Percentiles rank a stretch among this genome's conserved stretches.
Evolutionary conservation across 2,797 vertebrate species (phyloP).

Genomic region (Meda fulgida): DNA sequence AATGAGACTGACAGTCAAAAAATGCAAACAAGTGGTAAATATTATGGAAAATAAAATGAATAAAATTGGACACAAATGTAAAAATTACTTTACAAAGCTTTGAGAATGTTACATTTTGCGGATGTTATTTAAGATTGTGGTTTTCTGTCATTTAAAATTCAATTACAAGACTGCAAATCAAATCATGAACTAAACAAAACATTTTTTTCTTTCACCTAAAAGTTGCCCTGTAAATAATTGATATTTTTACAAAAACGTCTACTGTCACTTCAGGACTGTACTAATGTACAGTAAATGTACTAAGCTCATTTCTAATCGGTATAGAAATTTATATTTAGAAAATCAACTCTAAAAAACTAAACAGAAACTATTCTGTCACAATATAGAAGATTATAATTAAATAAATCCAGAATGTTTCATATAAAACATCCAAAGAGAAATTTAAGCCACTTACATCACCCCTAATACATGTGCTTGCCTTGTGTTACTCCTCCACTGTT

Average conservation of each 20-base stretch:
- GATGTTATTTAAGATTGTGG: background rate
- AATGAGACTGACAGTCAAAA: background rate
- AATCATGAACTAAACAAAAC: background rate
- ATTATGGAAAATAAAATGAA: background rate
- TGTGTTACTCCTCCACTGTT: background rate
- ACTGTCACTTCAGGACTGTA: background rate
- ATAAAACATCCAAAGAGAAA: background rate
- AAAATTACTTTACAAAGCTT: background rate
- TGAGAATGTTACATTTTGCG: background rate
- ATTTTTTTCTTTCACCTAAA: background rate
- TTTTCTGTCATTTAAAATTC: background rate
- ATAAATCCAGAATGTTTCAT: conserved; percentile 6
- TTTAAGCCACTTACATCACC: conserved; percentile 7
- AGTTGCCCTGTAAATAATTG: background rate
- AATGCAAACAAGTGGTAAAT: background rate
- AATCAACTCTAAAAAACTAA: background rate
- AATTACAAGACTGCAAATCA: background rate
- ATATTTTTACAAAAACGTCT: background rate
- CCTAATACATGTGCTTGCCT: background rate
- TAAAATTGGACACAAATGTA: background rate
- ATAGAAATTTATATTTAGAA: background rate
- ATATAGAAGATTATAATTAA: background rate
- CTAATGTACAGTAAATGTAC: too few relatives aligned
- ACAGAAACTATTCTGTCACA: background rate
- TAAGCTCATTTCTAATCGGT: background rate